Conservation (phyloP, 2,113 vertebrate genomes). For the Leptosomus discolor region DNA sequence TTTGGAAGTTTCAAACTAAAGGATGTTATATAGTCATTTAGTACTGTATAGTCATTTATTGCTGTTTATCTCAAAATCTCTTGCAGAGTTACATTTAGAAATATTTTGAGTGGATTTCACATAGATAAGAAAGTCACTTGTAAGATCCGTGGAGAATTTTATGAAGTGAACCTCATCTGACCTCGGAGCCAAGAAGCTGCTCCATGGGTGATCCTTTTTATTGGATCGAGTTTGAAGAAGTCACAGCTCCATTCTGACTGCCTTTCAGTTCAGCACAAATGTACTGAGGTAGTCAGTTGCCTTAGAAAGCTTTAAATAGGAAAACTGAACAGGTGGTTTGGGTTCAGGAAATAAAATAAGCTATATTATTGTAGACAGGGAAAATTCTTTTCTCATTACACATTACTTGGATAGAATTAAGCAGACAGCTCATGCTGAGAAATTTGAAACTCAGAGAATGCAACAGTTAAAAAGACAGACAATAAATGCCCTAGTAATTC, state of each 20-base stretch:
- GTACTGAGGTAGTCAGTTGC: constrained; percentile 21
- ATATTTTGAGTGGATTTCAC: background rate
- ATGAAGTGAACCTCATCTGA: background rate
- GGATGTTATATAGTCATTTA: background rate
- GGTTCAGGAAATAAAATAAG: constrained; percentile 70
- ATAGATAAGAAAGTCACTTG: background rate
- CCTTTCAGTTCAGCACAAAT: constrained; percentile 30
- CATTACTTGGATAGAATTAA: constrained; percentile 69
- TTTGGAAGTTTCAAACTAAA: background rate
- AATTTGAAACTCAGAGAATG: constrained; percentile 71
- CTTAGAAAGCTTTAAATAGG: constrained; percentile 59
- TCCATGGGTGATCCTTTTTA: background rate
- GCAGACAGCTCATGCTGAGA: constrained; percentile 79
- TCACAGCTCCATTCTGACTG: background rate
- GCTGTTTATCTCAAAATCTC: background rate
- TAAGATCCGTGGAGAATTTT: background rate
- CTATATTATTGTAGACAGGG: constrained; percentile 66
- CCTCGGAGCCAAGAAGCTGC: background rate
- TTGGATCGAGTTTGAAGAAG: background rate
- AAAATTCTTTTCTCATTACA: constrained; percentile 74
- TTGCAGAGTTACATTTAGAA: background rate
- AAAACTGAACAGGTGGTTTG: constrained; percentile 76
- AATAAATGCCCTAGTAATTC: constrained; percentile 52
- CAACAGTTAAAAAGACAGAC: constrained; percentile 66
- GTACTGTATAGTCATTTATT: background rate